Conservation (phyloP, 1,140 invertebrate genomes). For the Tetramorium parvispinum region DNA sequence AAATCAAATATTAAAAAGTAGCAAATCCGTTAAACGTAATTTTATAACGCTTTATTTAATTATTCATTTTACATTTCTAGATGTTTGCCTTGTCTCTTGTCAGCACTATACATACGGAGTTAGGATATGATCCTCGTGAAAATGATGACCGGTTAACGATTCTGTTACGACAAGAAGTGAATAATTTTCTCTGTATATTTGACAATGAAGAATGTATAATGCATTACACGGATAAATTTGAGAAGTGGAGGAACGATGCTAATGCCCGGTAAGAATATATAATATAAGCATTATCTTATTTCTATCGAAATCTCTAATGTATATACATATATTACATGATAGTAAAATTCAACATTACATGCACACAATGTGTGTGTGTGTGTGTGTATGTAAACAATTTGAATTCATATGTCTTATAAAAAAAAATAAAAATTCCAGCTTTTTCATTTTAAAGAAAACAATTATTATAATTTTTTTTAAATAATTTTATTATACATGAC, state of each 20-base stretch:
- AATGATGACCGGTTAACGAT: slow-evolving; percentile 82
- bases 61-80: slow-evolving; percentile 76
- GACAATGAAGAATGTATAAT: slow-evolving; percentile 85
- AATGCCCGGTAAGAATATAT: slow-evolving; percentile 46
- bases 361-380: too few relatives aligned
- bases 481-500: background rate
- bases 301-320: background rate
- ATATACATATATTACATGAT: background rate
- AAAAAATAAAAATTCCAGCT: background rate
- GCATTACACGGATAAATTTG: slow-evolving; percentile 85
- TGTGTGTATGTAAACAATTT: background rate
- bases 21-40: background rate
- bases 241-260: slow-evolving; percentile 79
- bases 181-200: slow-evolving; percentile 86
- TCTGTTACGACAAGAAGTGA: slow-evolving; percentile 85
- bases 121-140: slow-evolving; percentile 82
- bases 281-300: background rate
- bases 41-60: background rate
- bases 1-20: background rate
- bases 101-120: slow-evolving; percentile 77
- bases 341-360: background rate
- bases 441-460: background rate
- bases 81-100: slow-evolving; percentile 83
- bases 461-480: background rate
- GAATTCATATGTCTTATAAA: background rate